Base-by-base conservation (phyloP, 2,113 vertebrate genomes). In the Tupaia tana region DNA sequence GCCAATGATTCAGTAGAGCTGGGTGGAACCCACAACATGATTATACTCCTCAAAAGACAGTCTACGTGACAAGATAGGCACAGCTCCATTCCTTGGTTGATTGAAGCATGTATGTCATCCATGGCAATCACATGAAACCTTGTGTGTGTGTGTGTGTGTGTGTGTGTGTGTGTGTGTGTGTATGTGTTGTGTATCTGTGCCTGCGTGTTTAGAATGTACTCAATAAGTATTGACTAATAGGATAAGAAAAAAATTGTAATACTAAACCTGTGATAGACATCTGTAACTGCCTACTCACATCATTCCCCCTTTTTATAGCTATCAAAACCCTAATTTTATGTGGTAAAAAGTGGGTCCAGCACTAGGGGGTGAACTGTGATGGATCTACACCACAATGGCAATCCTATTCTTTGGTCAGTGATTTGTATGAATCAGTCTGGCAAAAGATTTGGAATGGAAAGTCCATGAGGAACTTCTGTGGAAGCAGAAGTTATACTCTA, bases 301-400 rank as follows among this genome's bases (percentile, higher is more conserved):
- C 14, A 74, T 79, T 69, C 14, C 4, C 7, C 3, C 80, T 70
- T 85, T 27, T 92, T 74, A 67, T 56, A 74, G 18, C 19, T 75
- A 64, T 63, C 54, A 89, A 69, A 92, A 80, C 56, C 8, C 74
- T 75, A 69, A 89, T 75, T 96, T 74, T 94, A 63, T 80, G 63
- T 86, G 3, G 61, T 29, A 27, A 86, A 74, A 75, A 25, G 31
- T 69, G 52, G 3, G 10, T 79, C 54, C 29, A 52, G 7, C 10
- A 52, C 71, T 56, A 88, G 59, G 52, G 24, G 10, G 12, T 85
- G 25, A 88, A 64, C 27, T 9, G 58, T 63, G 71, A 25, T 75
- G n/a, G 6, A 52, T 59, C 7, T 31, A 67, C 83, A n/a, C 31
- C 34, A 75, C 66, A 31, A 75, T 19, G 8, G 73, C 13, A 80